Base-by-base conservation (phyloP, 1,140 invertebrate genomes). In the Nasonia giraulti region DNA sequence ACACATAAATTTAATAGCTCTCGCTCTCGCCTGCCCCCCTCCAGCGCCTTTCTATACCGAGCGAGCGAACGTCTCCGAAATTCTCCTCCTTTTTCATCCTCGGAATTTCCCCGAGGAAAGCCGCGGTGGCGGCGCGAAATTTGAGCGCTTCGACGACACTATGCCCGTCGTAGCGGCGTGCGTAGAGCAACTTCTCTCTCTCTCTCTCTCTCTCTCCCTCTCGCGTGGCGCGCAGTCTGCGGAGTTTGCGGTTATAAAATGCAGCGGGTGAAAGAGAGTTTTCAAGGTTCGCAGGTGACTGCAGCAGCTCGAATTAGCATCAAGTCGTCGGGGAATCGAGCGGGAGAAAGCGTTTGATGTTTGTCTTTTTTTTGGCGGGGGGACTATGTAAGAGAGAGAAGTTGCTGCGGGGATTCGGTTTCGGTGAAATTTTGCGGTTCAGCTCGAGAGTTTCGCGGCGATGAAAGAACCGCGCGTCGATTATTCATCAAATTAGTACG, bases 231-330 rank as follows among this genome's bases (percentile, higher is more conserved):
- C 23, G 68, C 23, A 73, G 69, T 31, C 69, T 33, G 33, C 27
- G 33, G 69, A 37, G 27, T 73, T 73, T 31, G 66, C 31, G 62
- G 47, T 75, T 62, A 50, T 74, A 62, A 75, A 82, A 40, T 40
- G 68, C 69, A 62, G 44, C 2, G 5, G 71, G n/a, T 23, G 11
- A n/a, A 82, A 44, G 27, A 14, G 73, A 37, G 14, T 68, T 76
- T 76, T 76, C 73, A 76, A 83, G 73, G 81, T 27, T 76, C 73
- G n/a, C 17, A 75, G 37, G n/a, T 40, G 47, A 12, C 71, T 23
- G 44, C 33, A 37, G 44, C 33, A 37, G 33, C 12, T 50, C 81
- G 37, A 68, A 83, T 83, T 66, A 76, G 50, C 17, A 68, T 83
- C 50, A 62, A 73, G 69, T 1, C 23, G 68, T 2, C 4, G 20